Percentiles rank a stretch among this genome's conserved stretches.
phyloP scores from a whole-genome alignment of 2,888 invertebrate genomes.

The Lepidonotus clava region DNA sequence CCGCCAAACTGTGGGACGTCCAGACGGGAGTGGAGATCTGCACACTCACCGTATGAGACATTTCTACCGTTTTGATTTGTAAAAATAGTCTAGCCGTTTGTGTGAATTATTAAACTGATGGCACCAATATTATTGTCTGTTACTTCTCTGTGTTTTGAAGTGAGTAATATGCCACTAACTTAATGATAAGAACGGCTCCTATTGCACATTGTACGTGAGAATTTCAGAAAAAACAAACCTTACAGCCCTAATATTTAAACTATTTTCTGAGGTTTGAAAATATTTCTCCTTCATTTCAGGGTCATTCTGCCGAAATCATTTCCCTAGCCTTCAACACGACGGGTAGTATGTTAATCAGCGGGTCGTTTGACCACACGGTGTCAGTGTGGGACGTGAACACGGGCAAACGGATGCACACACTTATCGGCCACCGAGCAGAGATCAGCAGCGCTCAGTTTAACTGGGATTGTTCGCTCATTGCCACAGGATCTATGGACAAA shows the following conservation, averaged over 20 bases:
- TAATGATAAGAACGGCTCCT: too few relatives aligned
- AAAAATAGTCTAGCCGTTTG: too few relatives aligned
- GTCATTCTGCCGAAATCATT: conserved; percentile 89
- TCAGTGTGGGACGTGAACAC: conserved; percentile 88
- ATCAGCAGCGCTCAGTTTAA: conserved; percentile 81
- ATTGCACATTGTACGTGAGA: too few relatives aligned
- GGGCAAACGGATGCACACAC: conserved; percentile 78
- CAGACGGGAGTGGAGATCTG: conserved; percentile 83
- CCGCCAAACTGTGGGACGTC: conserved; percentile 87
- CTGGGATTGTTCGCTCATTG: conserved; percentile 80
- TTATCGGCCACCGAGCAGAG: conserved; percentile 80
- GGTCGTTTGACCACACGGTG: conserved; percentile 90
- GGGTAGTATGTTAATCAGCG: conserved; percentile 87
- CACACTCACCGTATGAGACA: conserved; percentile 74
- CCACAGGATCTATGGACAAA: conserved; percentile 81
- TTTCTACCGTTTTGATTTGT: too few relatives aligned
- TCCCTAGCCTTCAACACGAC: conserved; percentile 86
- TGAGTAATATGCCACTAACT: too few relatives aligned
- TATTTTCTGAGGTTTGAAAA: too few relatives aligned
- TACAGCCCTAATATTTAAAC: too few relatives aligned
- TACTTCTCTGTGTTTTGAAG: too few relatives aligned
- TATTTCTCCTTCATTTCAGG: too few relatives aligned
- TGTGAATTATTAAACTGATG: too few relatives aligned
- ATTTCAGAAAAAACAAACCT: too few relatives aligned
- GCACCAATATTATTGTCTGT: too few relatives aligned